Base-by-base conservation (phyloP, 2,888 invertebrate species). In the Leptarthrus brevirostris region DNA sequence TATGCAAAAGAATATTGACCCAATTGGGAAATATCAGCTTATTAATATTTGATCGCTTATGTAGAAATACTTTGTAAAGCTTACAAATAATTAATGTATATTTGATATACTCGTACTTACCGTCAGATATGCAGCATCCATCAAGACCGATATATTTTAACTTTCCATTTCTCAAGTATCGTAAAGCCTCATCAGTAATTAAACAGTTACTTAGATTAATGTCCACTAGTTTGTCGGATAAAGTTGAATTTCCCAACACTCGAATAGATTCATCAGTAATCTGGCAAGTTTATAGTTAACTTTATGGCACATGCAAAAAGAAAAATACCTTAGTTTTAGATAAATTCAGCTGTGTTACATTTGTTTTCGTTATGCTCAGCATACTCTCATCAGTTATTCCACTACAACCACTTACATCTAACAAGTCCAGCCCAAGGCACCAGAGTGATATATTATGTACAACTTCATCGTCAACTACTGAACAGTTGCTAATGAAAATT, bases 391-490 rank as follows among this genome's bases (percentile, higher is more conserved):
- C 84, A 5, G 82, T 82, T 6, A 86, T 76, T 74, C 81, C 78
- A 49, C 14, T 34, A 76, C 82, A 84, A 24, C 81, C 81, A 72
- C 79, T 79, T 30, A 84, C 74, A 79, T 83, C 82, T 16, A 85
- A 76, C 12, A 78, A 79, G 36, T 77, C 75, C 47, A 86, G 72
- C 44, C 80, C 77, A 56, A 78, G 78, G 75, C 84, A 85, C 75
- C 79, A 77, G 53, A 77, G 74, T 20, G 84, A 80, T 26, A 87
- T 75, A 40, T 78, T 79, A 61, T 79, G 78, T 44, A 87, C 75
- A 22, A 87, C 82, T 6, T 81, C 80, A 77, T 88, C 85, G 8
- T 81, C 82, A 12, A 87, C 82, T 24, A 79, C 80, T 74, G 74
- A 74, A 76, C 83, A 83, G 71, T 81, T 78, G 18, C 78, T 76